phyloP scores from a whole-genome alignment of 1,140 invertebrate genomes.

The Panulirus ornatus region DNA sequence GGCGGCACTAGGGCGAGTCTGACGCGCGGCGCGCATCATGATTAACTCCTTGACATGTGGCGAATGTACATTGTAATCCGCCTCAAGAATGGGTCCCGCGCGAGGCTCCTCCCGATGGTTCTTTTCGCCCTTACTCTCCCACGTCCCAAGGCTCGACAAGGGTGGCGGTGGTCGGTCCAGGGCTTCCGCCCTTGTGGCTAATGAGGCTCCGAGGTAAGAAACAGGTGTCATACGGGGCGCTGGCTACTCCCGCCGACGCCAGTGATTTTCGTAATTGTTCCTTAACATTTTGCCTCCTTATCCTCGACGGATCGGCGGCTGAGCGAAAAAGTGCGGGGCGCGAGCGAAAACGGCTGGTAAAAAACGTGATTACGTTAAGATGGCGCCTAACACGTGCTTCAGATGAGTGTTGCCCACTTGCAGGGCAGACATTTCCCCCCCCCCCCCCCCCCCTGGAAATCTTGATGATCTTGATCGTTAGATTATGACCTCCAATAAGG shows the following conservation, averaged over 20 bases:
- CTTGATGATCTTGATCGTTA: too few relatives aligned
- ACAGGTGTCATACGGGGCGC: slow-evolving; percentile 70
- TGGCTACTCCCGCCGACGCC: slow-evolving; percentile 50
- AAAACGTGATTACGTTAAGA: slow-evolving; percentile 13
- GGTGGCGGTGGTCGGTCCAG: too few relatives aligned
- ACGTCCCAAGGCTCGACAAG: neutral
- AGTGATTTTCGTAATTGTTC: slow-evolving; percentile 39
- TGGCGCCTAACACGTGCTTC: neutral
- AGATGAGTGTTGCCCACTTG: slow-evolving; percentile 39
- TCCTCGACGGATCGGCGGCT: neutral
- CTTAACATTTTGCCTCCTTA: neutral
- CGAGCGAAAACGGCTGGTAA: neutral
- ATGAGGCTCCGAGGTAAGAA: slow-evolving; percentile 66
- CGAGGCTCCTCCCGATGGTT: neutral
- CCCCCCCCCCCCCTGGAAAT: too few relatives aligned
- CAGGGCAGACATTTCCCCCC: neutral
- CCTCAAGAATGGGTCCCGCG: neutral
- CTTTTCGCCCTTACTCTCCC: neutral
- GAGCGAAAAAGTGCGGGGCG: slow-evolving; percentile 31
- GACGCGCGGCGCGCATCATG: slow-evolving; percentile 26
- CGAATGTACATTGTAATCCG: slow-evolving; percentile 59
- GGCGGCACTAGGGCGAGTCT: slow-evolving; percentile 13
- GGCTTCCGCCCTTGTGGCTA: slow-evolving; percentile 30
- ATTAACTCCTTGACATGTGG: slow-evolving; percentile 72
- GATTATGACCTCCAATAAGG: too few relatives aligned